These are phyloP conservation scores for Myrmecobius fasciatus DNA, from an alignment of 2,113 vertebrate genomes.

Conservation along the genomic window DNA sequence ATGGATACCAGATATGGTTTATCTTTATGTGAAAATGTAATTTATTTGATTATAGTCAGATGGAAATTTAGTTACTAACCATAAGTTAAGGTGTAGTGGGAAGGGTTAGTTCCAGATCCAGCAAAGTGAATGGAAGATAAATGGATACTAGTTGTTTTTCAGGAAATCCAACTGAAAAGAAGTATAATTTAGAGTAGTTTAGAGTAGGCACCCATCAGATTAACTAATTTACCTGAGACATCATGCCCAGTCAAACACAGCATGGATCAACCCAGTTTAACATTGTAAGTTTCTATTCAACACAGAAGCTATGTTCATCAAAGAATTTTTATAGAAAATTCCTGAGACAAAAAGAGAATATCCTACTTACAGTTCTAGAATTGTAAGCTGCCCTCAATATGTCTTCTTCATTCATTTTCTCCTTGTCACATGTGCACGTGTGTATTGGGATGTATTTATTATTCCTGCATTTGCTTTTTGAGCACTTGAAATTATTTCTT, in stretches of 20 bases:
- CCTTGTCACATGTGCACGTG: neutral
- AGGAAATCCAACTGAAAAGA: neutral
- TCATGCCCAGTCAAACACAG: neutral
- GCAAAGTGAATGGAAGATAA: neutral
- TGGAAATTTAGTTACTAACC: neutral
- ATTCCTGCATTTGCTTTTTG: neutral
- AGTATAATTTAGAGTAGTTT: neutral
- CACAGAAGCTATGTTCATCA: neutral
- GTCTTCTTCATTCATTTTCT: neutral
- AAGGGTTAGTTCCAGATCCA: neutral
- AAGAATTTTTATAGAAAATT: neutral
- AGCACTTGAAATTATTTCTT: neutral
- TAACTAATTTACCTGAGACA: neutral
- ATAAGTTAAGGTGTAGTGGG: neutral
- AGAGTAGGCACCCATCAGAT: neutral
- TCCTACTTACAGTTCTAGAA: neutral
- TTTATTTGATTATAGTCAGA: neutral
- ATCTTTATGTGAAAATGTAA: neutral
- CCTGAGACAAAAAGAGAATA: neutral
- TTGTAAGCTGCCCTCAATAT: neutral
- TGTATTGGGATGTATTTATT: neutral
- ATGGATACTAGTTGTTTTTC: neutral
- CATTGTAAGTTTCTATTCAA: neutral
- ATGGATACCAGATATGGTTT: neutral
- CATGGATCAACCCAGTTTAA: neutral